These are phyloP conservation scores for Leucophenga varia DNA, from an alignment of 1,140 invertebrate genomes.

Conservation along the genomic window DNA sequence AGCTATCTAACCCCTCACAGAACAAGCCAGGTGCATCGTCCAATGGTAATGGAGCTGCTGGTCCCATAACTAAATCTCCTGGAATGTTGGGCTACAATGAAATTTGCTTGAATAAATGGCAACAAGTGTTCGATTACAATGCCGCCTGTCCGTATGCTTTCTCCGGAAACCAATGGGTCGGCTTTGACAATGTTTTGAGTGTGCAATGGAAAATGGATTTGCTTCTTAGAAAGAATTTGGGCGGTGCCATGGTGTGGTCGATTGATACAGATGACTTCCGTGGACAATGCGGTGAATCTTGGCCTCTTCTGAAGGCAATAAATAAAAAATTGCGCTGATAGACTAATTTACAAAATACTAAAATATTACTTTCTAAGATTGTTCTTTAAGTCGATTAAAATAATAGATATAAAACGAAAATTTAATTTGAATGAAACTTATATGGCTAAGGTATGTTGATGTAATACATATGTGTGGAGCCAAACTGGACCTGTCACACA, in stretches of 20 bases:
- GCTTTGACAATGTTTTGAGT: slow-evolving; percentile 53
- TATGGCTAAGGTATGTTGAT: no score
- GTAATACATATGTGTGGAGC: no score
- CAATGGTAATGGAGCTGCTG: slow-evolving; percentile 61
- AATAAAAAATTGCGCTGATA: slow-evolving; percentile 47
- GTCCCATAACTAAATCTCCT: slow-evolving; percentile 67
- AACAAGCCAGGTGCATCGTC: slow-evolving; percentile 62
- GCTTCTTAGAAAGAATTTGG: slow-evolving; percentile 59
- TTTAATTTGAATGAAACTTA: no score
- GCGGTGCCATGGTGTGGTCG: slow-evolving; percentile 80
- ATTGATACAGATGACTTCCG: slow-evolving; percentile 75
- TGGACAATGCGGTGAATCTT: slow-evolving; percentile 63
- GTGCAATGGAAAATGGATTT: slow-evolving; percentile 51
- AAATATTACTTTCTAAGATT: no score
- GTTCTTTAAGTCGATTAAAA: no score
- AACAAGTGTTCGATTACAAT: slow-evolving; percentile 26
- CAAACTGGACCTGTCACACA: no score
- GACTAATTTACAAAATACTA: no score
- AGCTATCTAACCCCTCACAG: slow-evolving; percentile 57
- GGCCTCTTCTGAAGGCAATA: slow-evolving; percentile 56
- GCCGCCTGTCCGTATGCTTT: slow-evolving; percentile 45
- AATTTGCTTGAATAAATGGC: slow-evolving; percentile 55
- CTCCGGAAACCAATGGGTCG: slow-evolving; percentile 55
- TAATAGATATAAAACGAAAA: no score
- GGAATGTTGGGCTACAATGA: slow-evolving; percentile 80